Evolutionary conservation across 2,888 invertebrate species (phyloP), one percentile per base, ranked within the genome.

Genomic region (Laspeyria flexula): DNA sequence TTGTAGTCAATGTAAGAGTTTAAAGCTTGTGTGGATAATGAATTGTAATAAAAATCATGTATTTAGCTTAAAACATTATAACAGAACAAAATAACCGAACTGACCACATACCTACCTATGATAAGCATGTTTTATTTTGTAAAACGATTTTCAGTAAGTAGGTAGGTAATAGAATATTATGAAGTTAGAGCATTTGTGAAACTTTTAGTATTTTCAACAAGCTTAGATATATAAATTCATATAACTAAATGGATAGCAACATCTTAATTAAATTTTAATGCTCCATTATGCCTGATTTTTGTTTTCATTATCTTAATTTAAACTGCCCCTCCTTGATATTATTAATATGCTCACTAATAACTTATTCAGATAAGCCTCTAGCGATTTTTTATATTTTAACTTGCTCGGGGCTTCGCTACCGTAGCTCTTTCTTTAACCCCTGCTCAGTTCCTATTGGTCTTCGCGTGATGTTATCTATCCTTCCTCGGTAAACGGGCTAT

Each of bases 201-300:
- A 53, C 41, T 57, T 54, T 61, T 59, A 59, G 57, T 54, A 64
- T 61, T 59, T 61, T 58, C 52, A 66, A 61, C 46, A 61, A 50
- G 42, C 43, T 41, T 54, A 43, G 18, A 41, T 35, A 27, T 35
- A 27, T 41, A 55, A 40, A 30, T 47, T 43, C 21, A 0, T 41
- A 21, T 18, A 25, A 25, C 1, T 25, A 57, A 49, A 43, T 61
- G 46, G 40, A 55, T 50, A 63, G 42, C 53, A 50, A 58, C 56
- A 61, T 60, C 48, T 58, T 51, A 69, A 70, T 69, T 64, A 71
- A 69, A 55, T 44, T 51, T 52, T 52, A 48, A 51, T 55, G 50
- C 34, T 51, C 16, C 1, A 9, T 43, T 53, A 57, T 29, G 12
- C 44, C 43, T 50, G 40, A 23, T 40, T 39, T 18, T 18, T 18